Base-by-base conservation (phyloP, 2,888 invertebrate species). In the Crossocerus cetratus region DNA sequence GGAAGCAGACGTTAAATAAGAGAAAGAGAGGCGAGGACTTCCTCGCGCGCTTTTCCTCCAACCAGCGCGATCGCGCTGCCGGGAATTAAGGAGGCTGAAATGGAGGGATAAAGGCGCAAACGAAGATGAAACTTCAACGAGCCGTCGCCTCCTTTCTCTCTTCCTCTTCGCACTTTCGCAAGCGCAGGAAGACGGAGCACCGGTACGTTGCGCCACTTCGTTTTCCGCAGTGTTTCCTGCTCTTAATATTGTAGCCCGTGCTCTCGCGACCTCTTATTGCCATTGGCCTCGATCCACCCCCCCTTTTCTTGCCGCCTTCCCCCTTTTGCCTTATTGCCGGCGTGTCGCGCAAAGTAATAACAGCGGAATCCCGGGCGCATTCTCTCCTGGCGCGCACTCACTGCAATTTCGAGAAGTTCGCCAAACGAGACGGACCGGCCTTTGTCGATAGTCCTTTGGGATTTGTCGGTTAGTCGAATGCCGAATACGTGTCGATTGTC, bases 111-210 rank as follows among this genome's bases (percentile, higher is more conserved):
- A 74, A 72, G 23, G 23, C 65, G 61, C 59, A 70, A 61, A 72
- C 57, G 79, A 76, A 76, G 74, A 78, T 76, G 74, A 74, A 74
- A 71, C 76, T 79, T 79, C 43, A 72, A 69, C 57, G 60, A 69
- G 55, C 8, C 23, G 23, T 32, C 23, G 23, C 23, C 23, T 32
- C 23, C 4, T 2, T 32, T 32, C 23, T 32, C 23, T 32, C 23
- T 32, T 65, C 56, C 45, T 55, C 60, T 18, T n/a, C 18, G 53
- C n/a, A n/a, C n/a, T n/a, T n/a, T n/a, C 44, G 49, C 42, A 42
- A 64, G 69, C n/a, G n/a, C 74, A 49, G 22, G 65, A 62, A 66
- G 73, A 76, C 60, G 69, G 76, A 78, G 67, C 60, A 70, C 70
- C 57, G 32, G 68, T 65, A 76, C 69, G 61, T 60, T 22, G 49